Base-by-base conservation (phyloP, 2,113 vertebrate genomes). In the Podarcis muralis region DNA sequence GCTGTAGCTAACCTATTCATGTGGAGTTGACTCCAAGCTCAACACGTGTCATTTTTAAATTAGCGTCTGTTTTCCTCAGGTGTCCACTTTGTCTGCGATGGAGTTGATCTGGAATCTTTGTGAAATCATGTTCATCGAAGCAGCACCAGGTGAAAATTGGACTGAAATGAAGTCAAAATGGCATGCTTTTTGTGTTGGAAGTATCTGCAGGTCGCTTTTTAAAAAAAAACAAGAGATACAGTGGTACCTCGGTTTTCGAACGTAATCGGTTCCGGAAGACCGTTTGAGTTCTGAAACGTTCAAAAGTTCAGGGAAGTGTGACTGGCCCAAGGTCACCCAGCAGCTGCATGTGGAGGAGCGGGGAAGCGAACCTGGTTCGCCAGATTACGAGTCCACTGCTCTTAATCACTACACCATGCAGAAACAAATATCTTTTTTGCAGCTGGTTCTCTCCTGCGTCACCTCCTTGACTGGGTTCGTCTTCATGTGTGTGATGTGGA, bases 71-170 rank as follows among this genome's bases (percentile, higher is more conserved):
- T 82, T 79, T 87, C 72, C 85, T 1, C 88, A 99, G 99, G 96
- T 99, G 78, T 98, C 98, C 20, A 98, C 99, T 95, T 97, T 99
- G 79, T 97, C 99, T 91, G 99, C 98, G 0, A 97, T 98, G 88
- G 99, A 99, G 92, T 97, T 99, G 87, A 99, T 99, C 93, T 99
- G 99, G 99, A 99, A 99, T 93, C 97, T 99, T 16, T 99, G 99
- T 96, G 99, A 99, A 96, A 98, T 99, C 85, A 97, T 99, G 62
- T 99, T 99, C 93, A 98, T 99, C 30, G 99, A 99, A 87, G 97
- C 98, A 77, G 98, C 98, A 85, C 96, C 98, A 95, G 99, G 99
- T 99, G 76, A 94, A 94, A 35, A 6, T 1, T 68, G 83, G 68
- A 48, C 32, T 84, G 0, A 40, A 13, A 35, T 65, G 8, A 35